Evolutionary conservation across 2,797 vertebrate species (phyloP).

Genomic region (Pogoniulus pusillus): DNA sequence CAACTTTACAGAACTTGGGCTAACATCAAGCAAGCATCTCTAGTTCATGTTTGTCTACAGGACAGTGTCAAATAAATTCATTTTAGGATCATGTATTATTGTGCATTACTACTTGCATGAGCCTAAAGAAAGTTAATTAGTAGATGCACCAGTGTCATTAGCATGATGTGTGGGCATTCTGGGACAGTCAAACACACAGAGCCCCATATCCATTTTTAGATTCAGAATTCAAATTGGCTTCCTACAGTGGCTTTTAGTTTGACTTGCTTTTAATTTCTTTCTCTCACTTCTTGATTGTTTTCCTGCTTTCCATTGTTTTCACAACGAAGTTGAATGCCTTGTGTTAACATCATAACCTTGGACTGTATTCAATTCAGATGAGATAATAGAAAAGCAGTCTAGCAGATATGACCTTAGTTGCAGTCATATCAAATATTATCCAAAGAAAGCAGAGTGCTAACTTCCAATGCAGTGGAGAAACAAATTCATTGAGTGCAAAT

Average conservation of each 20-base stretch:
- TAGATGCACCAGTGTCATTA: background rate
- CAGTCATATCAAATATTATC: background rate
- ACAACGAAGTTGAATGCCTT: background rate
- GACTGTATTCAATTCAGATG: slow-evolving; percentile 11
- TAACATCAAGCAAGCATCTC: background rate
- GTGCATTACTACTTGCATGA: background rate
- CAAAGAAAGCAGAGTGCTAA: background rate
- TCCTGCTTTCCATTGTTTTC: background rate
- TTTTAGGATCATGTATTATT: background rate
- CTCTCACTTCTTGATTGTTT: background rate
- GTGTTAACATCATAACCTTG: background rate
- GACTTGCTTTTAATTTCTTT: slow-evolving; percentile 21
- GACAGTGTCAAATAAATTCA: background rate
- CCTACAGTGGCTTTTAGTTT: background rate
- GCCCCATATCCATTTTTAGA: background rate
- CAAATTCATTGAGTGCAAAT: background rate
- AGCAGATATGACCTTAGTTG: background rate
- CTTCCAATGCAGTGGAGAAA: background rate
- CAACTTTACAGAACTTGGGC: background rate
- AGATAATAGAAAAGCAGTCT: background rate
- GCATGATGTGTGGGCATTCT: background rate
- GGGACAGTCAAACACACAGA: background rate
- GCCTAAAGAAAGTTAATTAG: background rate
- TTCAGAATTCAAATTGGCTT: background rate
- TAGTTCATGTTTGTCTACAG: background rate